Base-by-base conservation (phyloP, 2,113 vertebrate genomes). In the Eulemur rufifrons region DNA sequence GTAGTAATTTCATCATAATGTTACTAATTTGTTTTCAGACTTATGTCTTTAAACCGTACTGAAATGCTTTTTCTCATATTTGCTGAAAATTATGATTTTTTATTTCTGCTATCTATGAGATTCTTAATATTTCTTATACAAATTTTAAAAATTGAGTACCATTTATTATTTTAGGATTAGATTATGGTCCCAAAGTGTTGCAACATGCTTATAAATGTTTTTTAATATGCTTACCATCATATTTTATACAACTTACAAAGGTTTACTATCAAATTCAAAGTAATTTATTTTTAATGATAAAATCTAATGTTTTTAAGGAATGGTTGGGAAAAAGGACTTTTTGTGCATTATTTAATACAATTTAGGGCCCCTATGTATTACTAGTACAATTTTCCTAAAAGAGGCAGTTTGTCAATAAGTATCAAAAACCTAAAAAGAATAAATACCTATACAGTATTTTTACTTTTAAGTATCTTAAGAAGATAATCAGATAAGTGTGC, bases 281-380 rank as follows among this genome's bases (percentile, higher is more conserved):
- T 73, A 63, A 54, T 83, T 82, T 84, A 54, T 82, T 74, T 95
- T 85, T 91, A 64, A 45, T 86, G 3, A 54, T 80, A 80, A 91
- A 78, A 63, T 18, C 42, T 80, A 34, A 73, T 80, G 20, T 18
- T 81, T 74, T 74, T 29, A 87, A 82, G 8, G 7, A 64, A 39
- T 52, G 45, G 2, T 81, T 84, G 29, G 29, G 54, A 69, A 71
- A 52, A 39, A 86, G 14, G 14, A 86, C 14, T 86, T 86, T 68
- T 8, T 71, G 17, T 71, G 5, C 8, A 56, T 71, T 37, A 42
- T 37, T 63, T 61, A 54, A 13, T 87, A 63, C 15, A 71, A 21
- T 37, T 80, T 71, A 71, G 3, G 21, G 34, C 9, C 25, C 50
- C 21, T 52, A 2, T 42, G 1, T 71, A 39, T 86, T 91, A 29